Evolutionary conservation across 1,140 invertebrate genomes (phyloP).

Genomic region (Drosophila bocqueti): DNA sequence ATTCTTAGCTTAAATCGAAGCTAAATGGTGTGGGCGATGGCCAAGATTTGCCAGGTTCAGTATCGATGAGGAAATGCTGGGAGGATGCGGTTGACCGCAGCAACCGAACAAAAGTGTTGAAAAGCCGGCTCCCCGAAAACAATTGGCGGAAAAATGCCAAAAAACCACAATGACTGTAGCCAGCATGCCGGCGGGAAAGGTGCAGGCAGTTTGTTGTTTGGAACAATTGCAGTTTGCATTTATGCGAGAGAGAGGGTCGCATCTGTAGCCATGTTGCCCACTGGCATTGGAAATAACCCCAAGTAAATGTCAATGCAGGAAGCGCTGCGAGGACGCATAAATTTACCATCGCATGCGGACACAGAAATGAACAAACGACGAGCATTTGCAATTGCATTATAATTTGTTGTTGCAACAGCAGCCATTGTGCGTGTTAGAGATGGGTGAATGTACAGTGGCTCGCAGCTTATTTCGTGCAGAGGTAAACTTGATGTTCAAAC

Average conservation of each 20-base stretch:
- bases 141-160: constrained; percentile 63
- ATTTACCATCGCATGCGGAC: constrained; percentile 41
- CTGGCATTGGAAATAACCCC: constrained; percentile 67
- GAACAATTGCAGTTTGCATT: constrained; percentile 58
- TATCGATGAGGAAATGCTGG: constrained; percentile 7
- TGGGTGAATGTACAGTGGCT: background rate
- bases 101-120: constrained; percentile 57
- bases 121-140: constrained; percentile 46
- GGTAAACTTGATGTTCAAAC: too few relatives aligned
- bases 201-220: constrained; percentile 23
- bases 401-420: constrained; percentile 62
- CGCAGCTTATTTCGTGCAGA: too few relatives aligned
- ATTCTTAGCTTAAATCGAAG: constrained; percentile 1
- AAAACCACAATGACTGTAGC: constrained; percentile 33
- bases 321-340: constrained; percentile 65
- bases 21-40: background rate
- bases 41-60: constrained; percentile 1
- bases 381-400: constrained; percentile 73
- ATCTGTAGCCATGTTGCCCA: constrained; percentile 15
- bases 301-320: constrained; percentile 81
- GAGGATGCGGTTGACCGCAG: constrained; percentile 45
- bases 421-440: constrained; percentile 17
- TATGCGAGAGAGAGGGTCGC: constrained; percentile 49
- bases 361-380: constrained; percentile 34
- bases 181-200: constrained; percentile 6